These are phyloP conservation scores for Ochotona curzoniae DNA, from an alignment of 2,113 vertebrate genomes.

Conservation along the genomic window DNA sequence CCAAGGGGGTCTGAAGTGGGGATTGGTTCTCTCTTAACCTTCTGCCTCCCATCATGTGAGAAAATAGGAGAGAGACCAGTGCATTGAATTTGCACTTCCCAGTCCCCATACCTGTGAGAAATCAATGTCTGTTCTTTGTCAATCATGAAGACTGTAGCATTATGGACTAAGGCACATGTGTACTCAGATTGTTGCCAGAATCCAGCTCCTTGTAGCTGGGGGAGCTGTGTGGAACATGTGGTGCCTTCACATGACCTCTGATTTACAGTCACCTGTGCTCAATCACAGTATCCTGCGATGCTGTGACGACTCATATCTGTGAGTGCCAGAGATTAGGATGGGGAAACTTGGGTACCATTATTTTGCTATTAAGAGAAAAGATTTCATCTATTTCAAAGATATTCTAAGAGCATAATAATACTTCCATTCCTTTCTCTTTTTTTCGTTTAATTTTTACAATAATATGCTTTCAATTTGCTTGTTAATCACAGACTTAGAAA, in stretches of 20 bases:
- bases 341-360: background rate
- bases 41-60: background rate
- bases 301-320: background rate
- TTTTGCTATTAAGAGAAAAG: too few species aligned
- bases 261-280: background rate
- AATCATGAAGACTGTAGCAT: too few species aligned
- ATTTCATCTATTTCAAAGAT: too few species aligned
- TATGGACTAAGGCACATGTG: background rate
- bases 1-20: background rate
- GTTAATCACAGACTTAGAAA: too few species aligned
- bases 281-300: fast-evolving
- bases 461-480: too few species aligned
- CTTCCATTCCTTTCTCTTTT: too few species aligned
- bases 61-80: background rate
- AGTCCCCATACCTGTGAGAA: background rate
- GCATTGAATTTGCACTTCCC: background rate
- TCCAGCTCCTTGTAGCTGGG: background rate
- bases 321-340: background rate
- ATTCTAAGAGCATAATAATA: too few species aligned
- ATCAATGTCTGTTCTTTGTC: background rate
- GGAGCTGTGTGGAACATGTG: too few species aligned
- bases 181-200: background rate
- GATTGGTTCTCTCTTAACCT: background rate
- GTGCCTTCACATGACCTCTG: background rate
- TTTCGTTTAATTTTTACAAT: too few species aligned